Base-by-base conservation (phyloP, 2,797 vertebrate species). In the Sebastes umbrosus region DNA sequence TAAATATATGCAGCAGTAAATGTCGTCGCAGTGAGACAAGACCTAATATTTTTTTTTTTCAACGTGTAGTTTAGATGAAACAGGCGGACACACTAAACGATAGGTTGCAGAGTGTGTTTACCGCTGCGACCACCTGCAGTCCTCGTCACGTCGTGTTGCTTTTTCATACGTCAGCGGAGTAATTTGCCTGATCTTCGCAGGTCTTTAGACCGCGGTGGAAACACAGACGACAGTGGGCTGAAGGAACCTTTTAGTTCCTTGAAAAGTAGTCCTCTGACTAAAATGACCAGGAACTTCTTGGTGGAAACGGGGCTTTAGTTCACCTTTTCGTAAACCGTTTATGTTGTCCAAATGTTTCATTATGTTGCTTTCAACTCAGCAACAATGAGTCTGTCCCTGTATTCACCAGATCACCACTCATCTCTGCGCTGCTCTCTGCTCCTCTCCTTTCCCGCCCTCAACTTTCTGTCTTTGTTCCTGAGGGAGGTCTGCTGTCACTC, bases 401-500 rank as follows among this genome's bases (percentile, higher is more conserved):
- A 54, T 52, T 84, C 79, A 55, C 24, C 68, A 52, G 18, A 69
- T 69, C 67, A 64, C 70, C 24, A 12, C 79, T 78, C 71, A 65
- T 82, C 67, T 55, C 65, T 64, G 20, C 8, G 50, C 77, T 54
- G 66, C 74, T 77, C 79, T 64, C 70, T 71, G 72, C 83, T 68
- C 75, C 54, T 55, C 80, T 70, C 65, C 79, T 75, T 54, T 81
- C 55, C 65, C 77, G 83, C 83, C 73, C 72, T 87, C 81, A 87
- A 90, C 85, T 92, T 85, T 89, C 78, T 39, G 67, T 84, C 87
- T 93, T 91, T 93, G 89, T 93, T 90, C 75, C 54, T 64, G 84
- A 85, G 83, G 87, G 84, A 89, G 92, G 84, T 88, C 81, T 90
- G 74, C 88, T 89, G 92, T 94, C 94, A 94, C 80, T 94, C 92